Conservation (phyloP, 1,140 invertebrate species). For the Himalopsyche phryganea region DNA sequence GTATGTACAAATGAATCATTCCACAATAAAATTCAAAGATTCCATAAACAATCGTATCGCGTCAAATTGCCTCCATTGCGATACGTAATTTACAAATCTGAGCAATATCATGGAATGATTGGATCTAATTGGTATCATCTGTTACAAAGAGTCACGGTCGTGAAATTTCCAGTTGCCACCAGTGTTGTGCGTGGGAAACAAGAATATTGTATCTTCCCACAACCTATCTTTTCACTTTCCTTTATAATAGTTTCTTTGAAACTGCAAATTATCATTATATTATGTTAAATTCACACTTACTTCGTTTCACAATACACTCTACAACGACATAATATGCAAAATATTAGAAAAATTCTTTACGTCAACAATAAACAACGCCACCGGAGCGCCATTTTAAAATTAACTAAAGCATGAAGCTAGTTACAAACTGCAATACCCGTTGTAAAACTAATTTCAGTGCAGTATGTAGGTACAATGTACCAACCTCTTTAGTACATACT, state of each 20-base stretch:
- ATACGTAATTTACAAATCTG: background rate
- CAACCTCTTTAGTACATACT: no score
- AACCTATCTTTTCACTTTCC: conserved; percentile 3
- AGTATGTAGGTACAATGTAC: no score
- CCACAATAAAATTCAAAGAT: no score
- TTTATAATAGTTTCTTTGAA: background rate
- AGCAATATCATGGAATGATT: conserved; percentile 12
- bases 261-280: background rate
- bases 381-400: conserved; percentile 15
- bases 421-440: no score
- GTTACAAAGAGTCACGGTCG: conserved; percentile 13
- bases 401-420: conserved; percentile 16
- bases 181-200: conserved; percentile 23
- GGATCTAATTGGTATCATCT: conserved; percentile 22
- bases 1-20: no score
- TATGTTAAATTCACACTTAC: background rate
- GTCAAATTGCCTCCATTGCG: no score
- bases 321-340: background rate
- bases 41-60: no score
- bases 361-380: conserved; percentile 19
- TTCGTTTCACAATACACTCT: background rate
- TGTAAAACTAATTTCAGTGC: no score
- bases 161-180: conserved; percentile 22
- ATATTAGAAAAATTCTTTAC: conserved; percentile 6
- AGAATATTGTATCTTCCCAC: conserved; percentile 16